Percentiles rank a stretch among this genome's conserved stretches.
These are phyloP conservation scores for Bucco capensis DNA, from an alignment of 2,113 vertebrate species.

Conservation along the genomic window DNA sequence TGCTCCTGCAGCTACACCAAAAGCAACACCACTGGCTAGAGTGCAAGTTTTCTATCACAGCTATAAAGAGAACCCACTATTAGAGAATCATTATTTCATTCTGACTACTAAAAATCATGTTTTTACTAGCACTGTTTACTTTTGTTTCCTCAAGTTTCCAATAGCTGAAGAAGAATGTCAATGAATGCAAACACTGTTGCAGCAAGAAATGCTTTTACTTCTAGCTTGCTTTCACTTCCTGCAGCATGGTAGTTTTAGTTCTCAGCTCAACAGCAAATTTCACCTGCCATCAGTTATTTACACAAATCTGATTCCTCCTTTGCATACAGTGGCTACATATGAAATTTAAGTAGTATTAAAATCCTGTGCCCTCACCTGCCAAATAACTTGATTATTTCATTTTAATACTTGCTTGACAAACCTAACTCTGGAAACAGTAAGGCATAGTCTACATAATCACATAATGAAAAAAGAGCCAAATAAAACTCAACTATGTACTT, in stretches of 20 bases:
- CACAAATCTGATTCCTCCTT: neutral
- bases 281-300: constrained; percentile 9
- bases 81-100: neutral
- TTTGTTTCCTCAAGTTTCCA: neutral
- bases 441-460: neutral
- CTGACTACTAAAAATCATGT: neutral
- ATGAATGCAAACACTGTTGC: neutral
- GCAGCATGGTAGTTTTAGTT: neutral
- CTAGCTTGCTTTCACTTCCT: neutral
- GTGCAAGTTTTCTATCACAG: neutral
- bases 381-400: neutral
- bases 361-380: neutral
- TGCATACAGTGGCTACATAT: neutral
- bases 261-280: neutral
- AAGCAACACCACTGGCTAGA: neutral
- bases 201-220: neutral
- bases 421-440: neutral
- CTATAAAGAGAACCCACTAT: neutral
- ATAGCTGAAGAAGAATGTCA: neutral
- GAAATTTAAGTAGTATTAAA: neutral
- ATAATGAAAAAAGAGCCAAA: neutral
- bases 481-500: neutral
- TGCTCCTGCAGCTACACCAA: neutral
- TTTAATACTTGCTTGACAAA: constrained; percentile 23
- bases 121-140: neutral